Percentiles rank a stretch among this genome's conserved stretches.
Conservation (phyloP, 30 jellyfish, hydroid and myxozoan species). For the Chironex yamaguchii region DNA sequence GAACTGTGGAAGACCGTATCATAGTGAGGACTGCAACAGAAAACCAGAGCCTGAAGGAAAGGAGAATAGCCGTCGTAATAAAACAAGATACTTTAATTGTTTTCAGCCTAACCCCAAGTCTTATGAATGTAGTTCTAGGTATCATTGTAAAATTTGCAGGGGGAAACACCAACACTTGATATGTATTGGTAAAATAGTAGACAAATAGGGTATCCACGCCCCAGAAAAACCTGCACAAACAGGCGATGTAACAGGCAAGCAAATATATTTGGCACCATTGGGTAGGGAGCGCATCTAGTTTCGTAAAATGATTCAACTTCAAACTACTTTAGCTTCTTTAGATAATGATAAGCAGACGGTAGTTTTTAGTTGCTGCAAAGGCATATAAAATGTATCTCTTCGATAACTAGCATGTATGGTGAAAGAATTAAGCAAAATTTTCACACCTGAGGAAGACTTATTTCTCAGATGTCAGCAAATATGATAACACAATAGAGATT, state of each 20-base stretch:
- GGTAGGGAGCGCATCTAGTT: background rate
- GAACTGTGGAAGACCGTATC: background rate
- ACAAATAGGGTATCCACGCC: too few species aligned
- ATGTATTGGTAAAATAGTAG: background rate
- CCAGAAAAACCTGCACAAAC: too few species aligned
- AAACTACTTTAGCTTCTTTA: background rate
- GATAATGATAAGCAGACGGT: too few species aligned
- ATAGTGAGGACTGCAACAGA: background rate
- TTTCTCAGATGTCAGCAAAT: background rate
- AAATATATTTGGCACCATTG: background rate
- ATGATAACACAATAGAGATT: background rate
- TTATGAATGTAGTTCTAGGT: background rate
- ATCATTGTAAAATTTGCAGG: background rate
- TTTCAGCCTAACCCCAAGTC: background rate
- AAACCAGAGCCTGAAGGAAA: background rate
- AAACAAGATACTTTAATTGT: background rate
- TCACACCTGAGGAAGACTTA: background rate
- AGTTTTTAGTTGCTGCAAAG: too few species aligned
- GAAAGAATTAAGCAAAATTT: background rate
- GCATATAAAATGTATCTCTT: background rate
- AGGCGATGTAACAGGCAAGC: background rate
- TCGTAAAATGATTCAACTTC: background rate
- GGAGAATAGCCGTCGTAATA: background rate
- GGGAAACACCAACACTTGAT: background rate
- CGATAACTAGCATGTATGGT: background rate